Base-by-base conservation (phyloP, 2,113 vertebrate genomes). In the Pomatorhinus ruficollis region DNA sequence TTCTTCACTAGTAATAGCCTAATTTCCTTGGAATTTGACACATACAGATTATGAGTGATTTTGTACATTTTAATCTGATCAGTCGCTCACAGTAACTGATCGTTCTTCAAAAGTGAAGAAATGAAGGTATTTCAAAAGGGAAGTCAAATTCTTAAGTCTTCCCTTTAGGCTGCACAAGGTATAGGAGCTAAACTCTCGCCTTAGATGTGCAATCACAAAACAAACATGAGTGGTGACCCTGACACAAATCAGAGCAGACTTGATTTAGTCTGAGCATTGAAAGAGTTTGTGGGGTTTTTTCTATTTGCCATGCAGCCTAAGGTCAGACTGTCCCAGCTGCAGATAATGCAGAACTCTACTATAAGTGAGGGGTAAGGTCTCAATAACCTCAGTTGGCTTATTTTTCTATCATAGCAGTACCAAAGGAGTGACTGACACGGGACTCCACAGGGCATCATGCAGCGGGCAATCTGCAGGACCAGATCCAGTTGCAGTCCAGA, bases 21-120 rank as follows among this genome's bases (percentile, higher is more conserved):
- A 90, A 95, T 92, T 93, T 85, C 80, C 30, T 47, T 90, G 96
- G 94, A 96, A 96, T 95, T 97, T 86, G 83, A 81, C 91, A 28
- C 80, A 57, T 45, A 93, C 12, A 63, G 75, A 87, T 88, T 88
- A 72, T 77, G 85, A 96, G 79, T 93, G 83, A 89, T 93, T 90
- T 86, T 90, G 68, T 93, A 57, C 86, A 31, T 81, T 92, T 86
- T 95, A 83, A 92, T 95, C 92, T 92, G 89, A 68, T 95, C 54
- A 49, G 11, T 94, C 82, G 33, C 57, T 91, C 82, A 61, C n/a
- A 47, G 59, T 45, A 78, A 90, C 57, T 85, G 49, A 72, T 90
- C 60, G 70, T 82, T 87, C 84, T 52, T 60, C 59, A 57, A 25
- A 94, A 90, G 71, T 77, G 86, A 93, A 89, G 86, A 93, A 92